phyloP scores from a whole-genome alignment of 2,797 vertebrate species.

The Melanotaenia parkinsoni region DNA sequence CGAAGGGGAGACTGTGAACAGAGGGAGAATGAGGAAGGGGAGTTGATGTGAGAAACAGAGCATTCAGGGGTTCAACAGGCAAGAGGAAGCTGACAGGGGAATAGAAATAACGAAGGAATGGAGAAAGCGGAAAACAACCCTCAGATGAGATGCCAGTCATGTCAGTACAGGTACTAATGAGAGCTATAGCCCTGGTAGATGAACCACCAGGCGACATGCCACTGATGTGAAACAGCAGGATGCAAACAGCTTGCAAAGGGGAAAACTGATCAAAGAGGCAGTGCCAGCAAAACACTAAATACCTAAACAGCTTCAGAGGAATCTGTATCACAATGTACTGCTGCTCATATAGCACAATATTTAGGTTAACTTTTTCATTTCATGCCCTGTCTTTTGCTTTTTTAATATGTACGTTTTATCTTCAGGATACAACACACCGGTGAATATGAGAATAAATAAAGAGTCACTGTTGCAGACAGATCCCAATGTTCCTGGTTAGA shows the following conservation, averaged over 20 bases:
- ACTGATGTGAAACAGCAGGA: slow-evolving; percentile 51
- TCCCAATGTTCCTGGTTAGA: slow-evolving; percentile 40
- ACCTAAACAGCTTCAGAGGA: slow-evolving; percentile 38
- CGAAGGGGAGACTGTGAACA: slow-evolving; percentile 21
- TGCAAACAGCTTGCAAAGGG: slow-evolving; percentile 28
- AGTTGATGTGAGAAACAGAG: slow-evolving; percentile 15
- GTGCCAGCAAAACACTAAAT: slow-evolving; percentile 44
- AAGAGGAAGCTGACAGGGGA: slow-evolving; percentile 29
- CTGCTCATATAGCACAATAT: slow-evolving; percentile 17
- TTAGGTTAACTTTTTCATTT: slow-evolving; percentile 16
- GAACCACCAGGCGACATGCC: slow-evolving; percentile 43
- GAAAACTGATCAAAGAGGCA: slow-evolving; percentile 51
- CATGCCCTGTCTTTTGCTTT: not conserved
- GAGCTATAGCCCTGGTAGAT: slow-evolving; percentile 49
- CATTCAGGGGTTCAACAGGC: slow-evolving; percentile 19
- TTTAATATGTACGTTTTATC: slow-evolving; percentile 11
- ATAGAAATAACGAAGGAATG: slow-evolving; percentile 18
- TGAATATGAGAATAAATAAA: slow-evolving; percentile 35
- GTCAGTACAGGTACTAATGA: slow-evolving; percentile 65
- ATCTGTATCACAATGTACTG: slow-evolving; percentile 22
- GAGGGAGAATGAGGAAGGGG: slow-evolving; percentile 33
- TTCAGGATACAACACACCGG: not conserved
- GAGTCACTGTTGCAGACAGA: slow-evolving; percentile 19
- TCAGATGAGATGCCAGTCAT: slow-evolving; percentile 72
- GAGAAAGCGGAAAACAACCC: slow-evolving; percentile 43